Evolutionary conservation across 2,113 vertebrate species (phyloP).

Genomic region (Paramisgurnus dabryanus): DNA sequence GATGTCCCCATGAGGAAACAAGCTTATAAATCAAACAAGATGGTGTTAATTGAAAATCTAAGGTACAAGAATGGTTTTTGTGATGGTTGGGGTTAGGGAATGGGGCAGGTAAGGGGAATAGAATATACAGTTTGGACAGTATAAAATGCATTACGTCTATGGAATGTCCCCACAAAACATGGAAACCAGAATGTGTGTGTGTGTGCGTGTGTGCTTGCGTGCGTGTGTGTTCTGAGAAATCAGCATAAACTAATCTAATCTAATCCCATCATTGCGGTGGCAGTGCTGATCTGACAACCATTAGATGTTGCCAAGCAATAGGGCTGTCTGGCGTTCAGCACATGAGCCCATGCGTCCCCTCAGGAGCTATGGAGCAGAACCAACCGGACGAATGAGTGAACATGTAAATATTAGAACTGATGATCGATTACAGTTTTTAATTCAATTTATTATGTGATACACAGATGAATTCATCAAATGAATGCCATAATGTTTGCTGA

Average conservation of each 20-base stretch:
- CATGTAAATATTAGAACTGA: slow-evolving; percentile 17
- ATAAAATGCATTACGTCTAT: too few relatives aligned
- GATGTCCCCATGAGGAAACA: too few relatives aligned
- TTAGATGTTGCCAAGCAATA: slow-evolving; percentile 51
- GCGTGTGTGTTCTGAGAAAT: slow-evolving; percentile 29
- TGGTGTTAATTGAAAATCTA: too few relatives aligned
- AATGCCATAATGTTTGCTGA: too few relatives aligned
- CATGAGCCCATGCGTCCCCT: slow-evolving; percentile 35
- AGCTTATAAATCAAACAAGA: too few relatives aligned
- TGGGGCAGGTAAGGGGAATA: too few relatives aligned
- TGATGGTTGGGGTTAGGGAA: too few relatives aligned
- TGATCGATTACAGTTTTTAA: slow-evolving; percentile 7
- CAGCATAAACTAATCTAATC: slow-evolving; percentile 53
- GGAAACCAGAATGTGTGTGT: too few relatives aligned
- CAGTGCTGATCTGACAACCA: slow-evolving; percentile 36
- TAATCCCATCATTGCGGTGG: slow-evolving; percentile 52
- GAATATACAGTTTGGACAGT: too few relatives aligned
- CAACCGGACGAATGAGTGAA: slow-evolving; percentile 14
- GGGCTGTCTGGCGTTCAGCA: slow-evolving; percentile 8
- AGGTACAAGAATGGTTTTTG: too few relatives aligned
- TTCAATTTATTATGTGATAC: neutral
- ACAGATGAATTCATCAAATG: too few relatives aligned
- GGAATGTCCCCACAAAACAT: too few relatives aligned
- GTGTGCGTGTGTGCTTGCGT: neutral
- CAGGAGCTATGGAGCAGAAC: slow-evolving; percentile 45